Base-by-base conservation (phyloP, 1,140 invertebrate genomes). In the Drosophila chauvacae region DNA sequence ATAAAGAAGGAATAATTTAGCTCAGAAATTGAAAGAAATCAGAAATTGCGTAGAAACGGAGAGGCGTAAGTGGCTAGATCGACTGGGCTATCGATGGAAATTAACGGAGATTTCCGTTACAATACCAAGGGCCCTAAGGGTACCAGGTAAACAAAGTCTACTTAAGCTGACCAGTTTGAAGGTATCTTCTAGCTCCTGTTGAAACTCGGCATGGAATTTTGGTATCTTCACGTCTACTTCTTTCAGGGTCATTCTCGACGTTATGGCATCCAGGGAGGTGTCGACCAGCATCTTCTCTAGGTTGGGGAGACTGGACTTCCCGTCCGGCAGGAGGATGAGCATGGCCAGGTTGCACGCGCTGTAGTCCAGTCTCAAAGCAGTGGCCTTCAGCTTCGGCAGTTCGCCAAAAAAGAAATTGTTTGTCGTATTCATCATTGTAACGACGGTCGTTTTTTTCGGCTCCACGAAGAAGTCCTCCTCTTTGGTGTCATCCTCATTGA, bases 121-220 rank as follows among this genome's bases (percentile, higher is more conserved):
- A 26, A 48, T n/a, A 16, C 14, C 4, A 20, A 20, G 2, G 1
- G 7, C 13, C 10, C 5, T 11, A 30, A 18, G 28, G 48, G 11
- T 33, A 50, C 16, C 26, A 6, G 16, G 26, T 11, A 5, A 1
- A 18, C 3, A 18, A 33, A 14, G 2, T 20, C 2, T 2, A 35
- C 10, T 48, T 14, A 10, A 13, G 4, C 60, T 83, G 77, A 66
- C 70, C 86, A 80, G 86, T 18, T 74, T 50, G 6, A 80, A 87
- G 1, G 95, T 94, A 83, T 94, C 84, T 9, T 75, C 82, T 16
- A 97, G 84, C 60, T 96, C 91, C 16, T 94, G 91, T 0, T 91
- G 93, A 13, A 94, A 92, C 87, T 96, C 95, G 18, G 96, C 92
- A 83, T 95, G 96, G 79, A 97, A 97, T 85, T 94, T 96, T 0